Conservation (phyloP, 2,113 vertebrate species). For the Clinocottus analis region DNA sequence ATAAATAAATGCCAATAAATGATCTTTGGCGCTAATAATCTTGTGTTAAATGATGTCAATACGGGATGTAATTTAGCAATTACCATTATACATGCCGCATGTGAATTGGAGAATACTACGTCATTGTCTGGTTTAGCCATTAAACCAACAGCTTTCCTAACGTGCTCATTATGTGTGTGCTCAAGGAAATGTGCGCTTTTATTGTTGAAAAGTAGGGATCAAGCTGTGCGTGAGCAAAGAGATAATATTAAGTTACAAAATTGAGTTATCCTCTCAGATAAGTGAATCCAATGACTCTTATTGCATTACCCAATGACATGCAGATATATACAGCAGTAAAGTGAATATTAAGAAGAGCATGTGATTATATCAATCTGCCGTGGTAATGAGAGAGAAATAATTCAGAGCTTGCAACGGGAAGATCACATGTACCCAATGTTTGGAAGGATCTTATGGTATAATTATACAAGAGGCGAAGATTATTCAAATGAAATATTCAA, state of each 20-base stretch:
- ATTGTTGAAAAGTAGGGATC: slow-evolving; percentile 47
- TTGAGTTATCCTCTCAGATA: slow-evolving; percentile 74
- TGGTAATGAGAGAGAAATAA: slow-evolving; percentile 66
- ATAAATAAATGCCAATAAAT: slow-evolving; percentile 77
- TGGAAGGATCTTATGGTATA: slow-evolving; percentile 38
- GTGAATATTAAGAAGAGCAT: slow-evolving; percentile 70
- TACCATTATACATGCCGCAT: slow-evolving; percentile 61
- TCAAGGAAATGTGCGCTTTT: slow-evolving; percentile 56
- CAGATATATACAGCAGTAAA: slow-evolving; percentile 70
- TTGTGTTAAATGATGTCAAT: slow-evolving; percentile 70
- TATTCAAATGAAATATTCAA: slow-evolving; percentile 60
- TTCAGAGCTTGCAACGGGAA: slow-evolving; percentile 36
- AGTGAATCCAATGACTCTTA: slow-evolving; percentile 77
- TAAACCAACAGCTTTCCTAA: slow-evolving; percentile 79
- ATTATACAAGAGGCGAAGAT: slow-evolving; percentile 48
- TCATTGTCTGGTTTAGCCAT: slow-evolving; percentile 73
- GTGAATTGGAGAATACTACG: slow-evolving; percentile 68
- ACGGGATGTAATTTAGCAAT: slow-evolving; percentile 66
- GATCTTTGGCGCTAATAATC: slow-evolving; percentile 65
- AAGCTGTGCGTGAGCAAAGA: slow-evolving; percentile 58
- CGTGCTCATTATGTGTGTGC: slow-evolving; percentile 69
- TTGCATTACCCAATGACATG: slow-evolving; percentile 71
- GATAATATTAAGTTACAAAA: slow-evolving; percentile 76
- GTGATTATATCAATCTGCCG: slow-evolving; percentile 73
- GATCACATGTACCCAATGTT: slow-evolving; percentile 43